A percentile compares a stretch with the other conserved stretches of the same genome.
Conservation (phyloP, 2,113 vertebrate genomes). For the Regulus satrapa region DNA sequence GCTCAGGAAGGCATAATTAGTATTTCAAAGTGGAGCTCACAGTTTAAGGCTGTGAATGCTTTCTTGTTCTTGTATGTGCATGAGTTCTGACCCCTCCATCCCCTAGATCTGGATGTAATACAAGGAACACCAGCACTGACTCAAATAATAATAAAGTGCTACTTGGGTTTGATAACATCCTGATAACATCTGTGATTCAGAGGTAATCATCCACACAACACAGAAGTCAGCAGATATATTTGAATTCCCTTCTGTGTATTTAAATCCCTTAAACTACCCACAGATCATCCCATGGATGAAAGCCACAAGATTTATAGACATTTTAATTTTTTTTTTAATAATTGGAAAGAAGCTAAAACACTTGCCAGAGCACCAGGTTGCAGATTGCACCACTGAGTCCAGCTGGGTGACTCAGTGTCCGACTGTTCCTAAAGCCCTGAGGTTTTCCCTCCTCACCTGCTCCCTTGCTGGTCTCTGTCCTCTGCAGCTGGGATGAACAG, state of each 20-base stretch:
- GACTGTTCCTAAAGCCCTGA: fast-evolving
- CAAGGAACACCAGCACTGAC: neutral
- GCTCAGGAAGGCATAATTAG: neutral
- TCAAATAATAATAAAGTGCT: conserved; percentile 17
- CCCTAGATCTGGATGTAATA: neutral
- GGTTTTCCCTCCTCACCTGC: fast-evolving
- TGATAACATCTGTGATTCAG: conserved; percentile 17
- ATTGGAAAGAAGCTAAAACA: neutral
- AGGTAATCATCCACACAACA: neutral
- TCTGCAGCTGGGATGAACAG: neutral
- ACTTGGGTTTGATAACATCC: neutral
- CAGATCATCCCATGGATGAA: neutral
- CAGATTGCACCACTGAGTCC: neutral
- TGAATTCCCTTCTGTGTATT: neutral
- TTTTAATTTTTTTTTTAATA: neutral
- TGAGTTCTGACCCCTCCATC: neutral
- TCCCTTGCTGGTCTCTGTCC: neutral
- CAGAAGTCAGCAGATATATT: conserved; percentile 15
- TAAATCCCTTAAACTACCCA: neutral
- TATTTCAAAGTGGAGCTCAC: neutral
- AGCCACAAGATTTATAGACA: neutral
- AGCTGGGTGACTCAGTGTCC: fast-evolving
- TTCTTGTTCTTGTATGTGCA: neutral
- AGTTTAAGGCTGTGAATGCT: neutral
- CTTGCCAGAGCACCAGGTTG: neutral